phyloP scores from a whole-genome alignment of 2,888 invertebrate genomes.

The Scaptomyza tumidula region DNA sequence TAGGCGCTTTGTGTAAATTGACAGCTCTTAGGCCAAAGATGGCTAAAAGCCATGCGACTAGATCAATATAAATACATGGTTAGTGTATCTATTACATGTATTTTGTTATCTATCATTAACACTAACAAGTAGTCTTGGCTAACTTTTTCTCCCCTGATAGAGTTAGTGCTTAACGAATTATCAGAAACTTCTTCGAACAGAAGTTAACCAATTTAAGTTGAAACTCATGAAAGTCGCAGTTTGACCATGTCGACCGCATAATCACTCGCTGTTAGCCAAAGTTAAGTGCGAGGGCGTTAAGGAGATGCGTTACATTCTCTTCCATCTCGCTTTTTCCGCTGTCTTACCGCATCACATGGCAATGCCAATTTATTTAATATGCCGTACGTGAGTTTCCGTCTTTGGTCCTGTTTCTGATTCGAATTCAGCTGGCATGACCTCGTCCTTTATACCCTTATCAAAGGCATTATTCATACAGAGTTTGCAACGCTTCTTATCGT shows the following conservation, averaged over 20 bases:
- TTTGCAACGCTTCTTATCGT: too few species aligned
- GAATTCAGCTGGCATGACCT: slow-evolving; percentile 16
- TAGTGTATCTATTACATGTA: slow-evolving; percentile 15
- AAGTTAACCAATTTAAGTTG: slow-evolving; percentile 5
- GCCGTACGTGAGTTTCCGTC: slow-evolving; percentile 70
- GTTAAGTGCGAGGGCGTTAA: slow-evolving; percentile 8
- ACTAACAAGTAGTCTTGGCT: background rate
- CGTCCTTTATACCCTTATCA: slow-evolving; percentile 5
- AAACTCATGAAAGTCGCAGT: slow-evolving; percentile 15
- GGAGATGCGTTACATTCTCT: background rate
- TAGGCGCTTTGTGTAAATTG: slow-evolving; percentile 58
- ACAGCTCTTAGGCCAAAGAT: slow-evolving; percentile 52
- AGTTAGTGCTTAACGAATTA: background rate
- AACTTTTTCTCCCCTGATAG: background rate
- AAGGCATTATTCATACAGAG: background rate
- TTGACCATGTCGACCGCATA: slow-evolving; percentile 17
- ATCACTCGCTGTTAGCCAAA: slow-evolving; percentile 22
- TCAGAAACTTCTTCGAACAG: background rate
- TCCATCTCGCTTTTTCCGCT: background rate
- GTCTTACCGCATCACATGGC: slow-evolving; percentile 60
- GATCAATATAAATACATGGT: slow-evolving; percentile 16
- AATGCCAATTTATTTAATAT: slow-evolving; percentile 77
- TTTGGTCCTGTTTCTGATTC: slow-evolving; percentile 30
- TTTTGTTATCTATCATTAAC: slow-evolving; percentile 2
- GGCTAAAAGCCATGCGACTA: slow-evolving; percentile 27